phyloP scores from a whole-genome alignment of 2,888 invertebrate species.

The Drosophila lacicola region DNA sequence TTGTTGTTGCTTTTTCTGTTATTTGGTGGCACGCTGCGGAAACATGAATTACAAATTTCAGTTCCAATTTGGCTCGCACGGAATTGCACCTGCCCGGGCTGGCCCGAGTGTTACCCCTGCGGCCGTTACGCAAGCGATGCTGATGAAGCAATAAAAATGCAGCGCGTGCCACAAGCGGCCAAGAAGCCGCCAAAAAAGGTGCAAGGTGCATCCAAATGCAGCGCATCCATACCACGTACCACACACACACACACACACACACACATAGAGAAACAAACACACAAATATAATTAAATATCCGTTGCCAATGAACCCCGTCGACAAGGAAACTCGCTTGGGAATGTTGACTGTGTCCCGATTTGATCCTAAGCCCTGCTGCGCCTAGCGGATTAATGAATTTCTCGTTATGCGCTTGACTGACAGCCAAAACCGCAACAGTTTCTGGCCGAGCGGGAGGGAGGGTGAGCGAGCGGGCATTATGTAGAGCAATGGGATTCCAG shows the following conservation, averaged over 20 bases:
- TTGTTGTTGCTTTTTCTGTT: slow-evolving; percentile 28
- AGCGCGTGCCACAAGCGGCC: slow-evolving; percentile 68
- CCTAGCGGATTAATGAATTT: slow-evolving; percentile 70
- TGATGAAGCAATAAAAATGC: slow-evolving; percentile 79
- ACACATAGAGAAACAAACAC: slow-evolving; percentile 12
- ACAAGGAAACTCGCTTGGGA: slow-evolving; percentile 44
- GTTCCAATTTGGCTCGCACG: slow-evolving; percentile 56
- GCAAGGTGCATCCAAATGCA: slow-evolving; percentile 55
- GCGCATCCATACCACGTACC: slow-evolving; percentile 12
- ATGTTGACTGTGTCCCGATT: slow-evolving; percentile 42
- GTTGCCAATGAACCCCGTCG: slow-evolving; percentile 7
- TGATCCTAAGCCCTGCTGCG: slow-evolving; percentile 44
- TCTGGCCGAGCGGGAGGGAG: not conserved
- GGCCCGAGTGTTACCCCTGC: slow-evolving; percentile 32
- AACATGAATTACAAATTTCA: slow-evolving; percentile 74
- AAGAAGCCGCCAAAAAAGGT: slow-evolving; percentile 72
- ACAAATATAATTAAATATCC: slow-evolving; percentile 42
- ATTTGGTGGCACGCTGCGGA: slow-evolving; percentile 46
- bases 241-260: not conserved
- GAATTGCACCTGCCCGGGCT: slow-evolving; percentile 60
- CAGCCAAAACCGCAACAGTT: slow-evolving; percentile 42
- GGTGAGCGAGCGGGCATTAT: not conserved
- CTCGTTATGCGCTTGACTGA: slow-evolving; percentile 72
- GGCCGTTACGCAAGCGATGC: slow-evolving; percentile 60
- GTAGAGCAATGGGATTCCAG: slow-evolving; percentile 25